Conservation (phyloP, 2,797 vertebrate genomes). For the Synanceia verrucosa region DNA sequence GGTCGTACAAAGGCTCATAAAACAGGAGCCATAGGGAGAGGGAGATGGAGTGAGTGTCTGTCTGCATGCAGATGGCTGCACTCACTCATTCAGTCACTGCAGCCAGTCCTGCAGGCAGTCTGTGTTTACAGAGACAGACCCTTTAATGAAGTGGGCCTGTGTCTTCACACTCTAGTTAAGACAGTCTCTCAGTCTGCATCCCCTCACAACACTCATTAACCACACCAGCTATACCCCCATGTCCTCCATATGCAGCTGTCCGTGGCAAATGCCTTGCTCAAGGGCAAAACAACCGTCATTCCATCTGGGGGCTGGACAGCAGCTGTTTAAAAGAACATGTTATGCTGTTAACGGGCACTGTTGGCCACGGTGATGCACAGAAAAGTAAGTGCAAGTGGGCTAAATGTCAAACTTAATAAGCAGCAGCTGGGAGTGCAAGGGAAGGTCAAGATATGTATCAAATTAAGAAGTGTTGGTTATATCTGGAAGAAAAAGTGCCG, state of each 20-base stretch:
- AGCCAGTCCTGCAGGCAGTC: slow-evolving; percentile 56
- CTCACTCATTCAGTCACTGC: slow-evolving; percentile 33
- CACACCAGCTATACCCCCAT: slow-evolving; percentile 19
- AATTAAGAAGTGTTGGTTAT: no score
- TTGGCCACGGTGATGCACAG: neutral
- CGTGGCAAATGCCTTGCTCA: slow-evolving; percentile 60
- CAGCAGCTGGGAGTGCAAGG: neutral
- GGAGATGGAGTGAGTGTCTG: slow-evolving; percentile 2
- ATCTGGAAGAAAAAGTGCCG: neutral
- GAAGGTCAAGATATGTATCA: neutral
- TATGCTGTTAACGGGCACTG: neutral
- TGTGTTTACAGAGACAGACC: slow-evolving; percentile 52
- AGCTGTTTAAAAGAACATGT: slow-evolving; percentile 39
- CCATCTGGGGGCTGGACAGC: slow-evolving; percentile 28
- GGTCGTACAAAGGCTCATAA: slow-evolving; percentile 35
- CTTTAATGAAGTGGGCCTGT: slow-evolving; percentile 69
- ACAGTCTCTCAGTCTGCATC: slow-evolving; percentile 44
- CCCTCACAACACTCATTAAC: slow-evolving; percentile 52
- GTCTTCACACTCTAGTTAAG: slow-evolving; percentile 64
- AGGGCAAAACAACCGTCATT: slow-evolving; percentile 39
- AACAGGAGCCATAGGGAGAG: slow-evolving; percentile 30
- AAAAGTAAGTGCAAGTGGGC: neutral
- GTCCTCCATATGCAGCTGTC: slow-evolving; percentile 53
- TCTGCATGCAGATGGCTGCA: slow-evolving; percentile 46
- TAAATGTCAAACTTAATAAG: slow-evolving; percentile 11